These are phyloP conservation scores for Diarsia mendica DNA, from an alignment of 2,888 invertebrate species.

Conservation along the genomic window DNA sequence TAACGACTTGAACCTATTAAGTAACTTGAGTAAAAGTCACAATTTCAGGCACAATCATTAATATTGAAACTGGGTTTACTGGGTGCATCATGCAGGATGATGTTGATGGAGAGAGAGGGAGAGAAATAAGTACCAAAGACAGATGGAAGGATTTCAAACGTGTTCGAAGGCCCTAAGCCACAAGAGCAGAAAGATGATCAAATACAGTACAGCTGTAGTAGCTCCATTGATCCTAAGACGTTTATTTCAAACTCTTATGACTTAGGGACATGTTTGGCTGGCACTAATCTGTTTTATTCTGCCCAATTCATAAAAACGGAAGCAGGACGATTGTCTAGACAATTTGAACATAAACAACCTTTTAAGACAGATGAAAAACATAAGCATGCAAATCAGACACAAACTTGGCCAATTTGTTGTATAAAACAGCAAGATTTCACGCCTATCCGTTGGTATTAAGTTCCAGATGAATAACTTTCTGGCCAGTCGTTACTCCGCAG, in stretches of 20 bases:
- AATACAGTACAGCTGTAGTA: background rate
- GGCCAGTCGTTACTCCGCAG: conserved; percentile 31
- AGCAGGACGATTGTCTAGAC: conserved; percentile 10
- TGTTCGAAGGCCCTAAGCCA: background rate
- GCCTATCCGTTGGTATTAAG: conserved; percentile 9
- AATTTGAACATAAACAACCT: conserved; percentile 17
- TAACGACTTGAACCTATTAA: conserved; percentile 6
- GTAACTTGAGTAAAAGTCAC: conserved; percentile 16
- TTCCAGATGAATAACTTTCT: conserved; percentile 35
- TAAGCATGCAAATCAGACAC: conserved; percentile 39
- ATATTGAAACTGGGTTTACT: conserved; percentile 13
- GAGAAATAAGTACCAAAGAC: background rate
- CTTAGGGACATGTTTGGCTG: background rate
- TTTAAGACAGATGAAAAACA: conserved; percentile 18
- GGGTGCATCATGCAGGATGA: background rate
- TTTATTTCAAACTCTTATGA: background rate
- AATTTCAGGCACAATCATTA: conserved; percentile 9
- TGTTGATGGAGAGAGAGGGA: background rate
- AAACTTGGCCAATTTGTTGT: conserved; percentile 30
- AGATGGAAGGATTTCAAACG: background rate
- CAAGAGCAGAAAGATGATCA: background rate
- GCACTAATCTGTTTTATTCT: background rate
- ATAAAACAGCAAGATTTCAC: conserved; percentile 15
- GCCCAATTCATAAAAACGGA: background rate
- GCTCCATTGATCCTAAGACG: background rate